Conservation (phyloP, 2,113 vertebrate genomes). For the Tragelaphus strepsiceros region DNA sequence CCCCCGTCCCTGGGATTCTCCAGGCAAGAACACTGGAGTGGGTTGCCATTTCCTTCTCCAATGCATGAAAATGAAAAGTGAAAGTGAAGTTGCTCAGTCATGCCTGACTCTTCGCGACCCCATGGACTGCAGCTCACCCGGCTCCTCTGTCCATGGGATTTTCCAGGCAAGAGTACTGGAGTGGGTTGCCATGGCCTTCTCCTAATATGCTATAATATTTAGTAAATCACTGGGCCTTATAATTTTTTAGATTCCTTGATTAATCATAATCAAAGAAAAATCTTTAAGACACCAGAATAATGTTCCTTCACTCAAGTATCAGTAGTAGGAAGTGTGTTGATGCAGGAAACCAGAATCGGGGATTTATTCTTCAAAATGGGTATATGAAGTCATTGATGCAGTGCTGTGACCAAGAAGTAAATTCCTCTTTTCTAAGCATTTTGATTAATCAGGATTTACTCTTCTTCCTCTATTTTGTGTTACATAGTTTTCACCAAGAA, state of each 20-base stretch:
- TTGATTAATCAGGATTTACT: background rate
- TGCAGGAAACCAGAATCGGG: background rate
- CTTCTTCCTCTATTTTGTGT: background rate
- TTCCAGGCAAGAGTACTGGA: no score
- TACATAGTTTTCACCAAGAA: background rate
- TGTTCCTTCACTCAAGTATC: background rate
- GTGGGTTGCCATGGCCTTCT: no score
- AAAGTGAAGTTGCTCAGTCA: no score
- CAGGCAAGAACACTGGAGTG: no score
- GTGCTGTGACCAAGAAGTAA: background rate
- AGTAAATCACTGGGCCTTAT: background rate
- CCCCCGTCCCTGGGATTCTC: no score
- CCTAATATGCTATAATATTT: background rate
- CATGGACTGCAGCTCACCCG: no score
- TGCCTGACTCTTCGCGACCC: rapidly evolving
- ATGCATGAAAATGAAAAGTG: no score
- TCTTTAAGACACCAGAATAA: background rate
- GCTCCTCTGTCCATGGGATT: no score
- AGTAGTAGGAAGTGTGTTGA: background rate
- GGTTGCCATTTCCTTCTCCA: no score
- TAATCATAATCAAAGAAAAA: background rate
- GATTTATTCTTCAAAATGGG: background rate
- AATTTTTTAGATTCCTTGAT: background rate
- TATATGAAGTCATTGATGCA: background rate
- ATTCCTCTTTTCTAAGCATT: background rate